A percentile compares a stretch with the other conserved stretches of the same genome.
These are phyloP conservation scores for Seira ritae DNA, from an alignment of 2,888 invertebrate species.

Conservation along the genomic window DNA sequence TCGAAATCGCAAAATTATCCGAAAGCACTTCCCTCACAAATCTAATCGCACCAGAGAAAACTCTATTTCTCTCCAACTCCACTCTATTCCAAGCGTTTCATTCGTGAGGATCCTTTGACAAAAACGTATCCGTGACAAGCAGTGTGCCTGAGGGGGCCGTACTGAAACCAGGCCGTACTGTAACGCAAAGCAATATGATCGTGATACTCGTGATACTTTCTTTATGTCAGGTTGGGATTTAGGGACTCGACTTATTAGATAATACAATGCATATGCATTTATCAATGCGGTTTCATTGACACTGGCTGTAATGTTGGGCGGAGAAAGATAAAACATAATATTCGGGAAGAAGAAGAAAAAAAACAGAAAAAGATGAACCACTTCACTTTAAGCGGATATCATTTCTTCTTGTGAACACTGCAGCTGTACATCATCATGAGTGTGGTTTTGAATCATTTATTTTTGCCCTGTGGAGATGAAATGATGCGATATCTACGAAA, in stretches of 20 bases:
- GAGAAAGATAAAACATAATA: not conserved
- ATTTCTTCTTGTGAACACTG: not conserved
- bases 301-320: not conserved
- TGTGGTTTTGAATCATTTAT: not conserved
- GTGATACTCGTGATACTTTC: too few species aligned
- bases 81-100: too few species aligned
- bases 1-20: too few species aligned
- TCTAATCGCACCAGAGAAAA: too few species aligned
- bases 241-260: not conserved
- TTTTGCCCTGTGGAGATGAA: not conserved
- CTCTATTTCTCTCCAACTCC: too few species aligned
- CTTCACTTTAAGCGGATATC: not conserved
- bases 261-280: not conserved
- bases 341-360: not conserved
- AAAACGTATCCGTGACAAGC: too few species aligned
- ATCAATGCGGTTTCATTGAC: not conserved
- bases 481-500: not conserved
- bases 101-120: too few species aligned
- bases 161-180: too few species aligned
- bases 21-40: too few species aligned
- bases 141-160: too few species aligned
- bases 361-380: not conserved
- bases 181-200: too few species aligned
- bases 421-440: not conserved
- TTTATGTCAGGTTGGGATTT: too few species aligned